phyloP scores from a whole-genome alignment of 2,797 vertebrate genomes.

The Neosalanx taihuensis region DNA sequence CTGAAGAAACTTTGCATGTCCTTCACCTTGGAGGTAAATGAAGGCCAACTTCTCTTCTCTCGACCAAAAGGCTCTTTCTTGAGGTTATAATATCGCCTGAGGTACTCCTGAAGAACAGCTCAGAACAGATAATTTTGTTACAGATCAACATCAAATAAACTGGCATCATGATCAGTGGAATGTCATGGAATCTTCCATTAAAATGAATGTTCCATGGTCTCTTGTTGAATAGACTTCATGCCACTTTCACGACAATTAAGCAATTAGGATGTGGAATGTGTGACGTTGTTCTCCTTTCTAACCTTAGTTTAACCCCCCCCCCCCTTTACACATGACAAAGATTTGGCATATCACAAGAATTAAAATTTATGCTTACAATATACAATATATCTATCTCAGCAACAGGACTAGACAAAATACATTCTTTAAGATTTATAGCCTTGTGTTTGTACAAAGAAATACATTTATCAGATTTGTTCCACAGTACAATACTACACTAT shows the following conservation, averaged over 20 bases:
- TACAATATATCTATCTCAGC: not conserved
- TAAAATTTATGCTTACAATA: not conserved
- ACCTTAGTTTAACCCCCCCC: not conserved
- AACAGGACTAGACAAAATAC: conserved; percentile 6
- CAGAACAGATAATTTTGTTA: not conserved
- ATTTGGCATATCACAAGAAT: not conserved
- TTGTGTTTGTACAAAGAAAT: not conserved
- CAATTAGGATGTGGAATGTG: not conserved
- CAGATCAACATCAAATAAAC: not conserved
- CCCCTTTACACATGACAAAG: not conserved
- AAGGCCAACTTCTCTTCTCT: conserved; percentile 59
- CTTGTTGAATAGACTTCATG: not conserved
- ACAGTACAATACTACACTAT: not conserved
- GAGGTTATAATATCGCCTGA: conserved; percentile 69
- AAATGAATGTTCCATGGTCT: not conserved
- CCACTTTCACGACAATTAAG: not conserved
- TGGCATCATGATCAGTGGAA: not conserved
- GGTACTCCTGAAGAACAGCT: conserved; percentile 66
- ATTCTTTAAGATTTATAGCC: conserved; percentile 17
- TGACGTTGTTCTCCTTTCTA: not conserved
- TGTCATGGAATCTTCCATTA: no score
- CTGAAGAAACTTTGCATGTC: conserved; percentile 79
- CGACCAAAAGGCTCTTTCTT: conserved; percentile 53
- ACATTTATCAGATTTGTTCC: conserved; percentile 6
- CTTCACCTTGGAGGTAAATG: conserved; percentile 69